A percentile compares a stretch with the other conserved stretches of the same genome.
Conservation (phyloP, 1,140 invertebrate genomes). For the Ladona fulva region DNA sequence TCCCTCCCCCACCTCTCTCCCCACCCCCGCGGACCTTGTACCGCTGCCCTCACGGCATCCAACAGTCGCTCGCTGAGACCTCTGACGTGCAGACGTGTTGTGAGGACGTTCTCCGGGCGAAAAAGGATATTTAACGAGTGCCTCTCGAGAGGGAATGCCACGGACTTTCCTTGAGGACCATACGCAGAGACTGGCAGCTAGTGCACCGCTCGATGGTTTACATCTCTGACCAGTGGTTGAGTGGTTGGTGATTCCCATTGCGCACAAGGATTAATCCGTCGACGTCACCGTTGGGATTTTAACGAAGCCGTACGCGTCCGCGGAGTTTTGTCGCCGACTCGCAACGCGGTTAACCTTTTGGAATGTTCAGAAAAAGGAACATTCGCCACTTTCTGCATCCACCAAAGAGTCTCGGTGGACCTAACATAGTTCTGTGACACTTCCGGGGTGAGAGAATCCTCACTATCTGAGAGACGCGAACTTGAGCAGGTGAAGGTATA, state of each 20-base stretch:
- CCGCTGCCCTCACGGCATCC: neutral
- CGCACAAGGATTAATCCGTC: too few species aligned
- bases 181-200: neutral
- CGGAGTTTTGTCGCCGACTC: too few species aligned
- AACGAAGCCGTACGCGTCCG: too few species aligned
- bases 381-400: neutral
- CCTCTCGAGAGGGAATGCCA: neutral
- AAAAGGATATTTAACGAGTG: neutral
- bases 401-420: neutral
- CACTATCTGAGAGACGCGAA: neutral
- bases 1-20: neutral
- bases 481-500: too few species aligned
- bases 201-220: too few species aligned
- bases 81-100: neutral
- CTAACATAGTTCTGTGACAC: neutral
- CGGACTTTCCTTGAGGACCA: neutral
- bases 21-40: neutral
- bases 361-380: conserved; percentile 2
- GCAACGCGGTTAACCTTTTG: neutral
- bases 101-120: neutral
- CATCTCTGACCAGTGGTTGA: too few species aligned
- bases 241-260: too few species aligned
- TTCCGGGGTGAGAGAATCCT: neutral
- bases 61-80: conserved; percentile 6
- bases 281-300: too few species aligned